A percentile compares a stretch with the other conserved stretches of the same genome.
Evolutionary conservation across 2,113 vertebrate genomes (phyloP).

Genomic region (Loxodonta africana): DNA sequence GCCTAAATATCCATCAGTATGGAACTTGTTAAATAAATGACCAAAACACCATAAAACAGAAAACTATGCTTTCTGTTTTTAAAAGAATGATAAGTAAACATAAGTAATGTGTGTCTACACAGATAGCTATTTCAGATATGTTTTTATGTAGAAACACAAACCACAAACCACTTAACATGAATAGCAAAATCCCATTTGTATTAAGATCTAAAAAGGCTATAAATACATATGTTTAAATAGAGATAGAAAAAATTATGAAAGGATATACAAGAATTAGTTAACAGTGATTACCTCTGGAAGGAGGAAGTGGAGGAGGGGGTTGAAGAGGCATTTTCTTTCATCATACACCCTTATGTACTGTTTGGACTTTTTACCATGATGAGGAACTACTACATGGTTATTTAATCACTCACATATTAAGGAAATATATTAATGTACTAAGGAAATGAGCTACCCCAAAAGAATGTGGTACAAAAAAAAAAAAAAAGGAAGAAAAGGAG

Average conservation of each 20-base stretch:
- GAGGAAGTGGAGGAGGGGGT: not conserved
- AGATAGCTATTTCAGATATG: not conserved
- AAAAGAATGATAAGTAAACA: not conserved
- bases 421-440: not conserved
- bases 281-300: not conserved
- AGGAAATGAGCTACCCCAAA: not conserved
- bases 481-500: not conserved
- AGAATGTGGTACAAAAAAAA: not conserved
- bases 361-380: not conserved
- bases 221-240: not conserved
- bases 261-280: not conserved
- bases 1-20: not conserved
- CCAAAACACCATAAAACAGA: not conserved
- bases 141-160: not conserved
- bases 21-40: constrained; percentile 1
- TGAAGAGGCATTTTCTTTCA: not conserved
- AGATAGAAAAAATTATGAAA: not conserved
- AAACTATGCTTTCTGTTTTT: not conserved
- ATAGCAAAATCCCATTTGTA: not conserved
- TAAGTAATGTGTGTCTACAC: not conserved
- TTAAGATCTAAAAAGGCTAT: constrained; percentile 1
- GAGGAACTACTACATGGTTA: not conserved
- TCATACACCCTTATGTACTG: not conserved
- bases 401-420: not conserved
- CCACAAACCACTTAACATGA: not conserved